These are phyloP conservation scores for Saturnia pavonia DNA, from an alignment of 2,888 invertebrate species.

Conservation along the genomic window DNA sequence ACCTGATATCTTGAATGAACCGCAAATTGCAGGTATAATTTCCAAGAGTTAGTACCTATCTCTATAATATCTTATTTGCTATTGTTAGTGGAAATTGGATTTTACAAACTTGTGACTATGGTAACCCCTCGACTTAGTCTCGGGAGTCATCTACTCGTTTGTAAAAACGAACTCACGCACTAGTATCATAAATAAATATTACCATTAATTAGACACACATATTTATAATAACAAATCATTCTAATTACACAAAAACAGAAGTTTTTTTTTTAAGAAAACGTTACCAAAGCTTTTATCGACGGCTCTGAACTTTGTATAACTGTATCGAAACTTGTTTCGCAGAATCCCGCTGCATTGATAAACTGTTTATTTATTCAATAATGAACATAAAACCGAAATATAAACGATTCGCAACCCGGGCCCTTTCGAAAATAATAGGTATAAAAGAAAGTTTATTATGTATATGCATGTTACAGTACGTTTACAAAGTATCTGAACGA, in stretches of 20 bases:
- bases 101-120: too few relatives aligned
- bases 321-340: conserved; percentile 20
- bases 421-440: not conserved
- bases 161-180: too few relatives aligned
- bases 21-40: too few relatives aligned
- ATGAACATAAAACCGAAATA: not conserved
- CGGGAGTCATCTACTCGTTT: too few relatives aligned
- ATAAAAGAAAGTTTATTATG: not conserved
- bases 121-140: too few relatives aligned
- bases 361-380: not conserved
- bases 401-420: not conserved
- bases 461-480: not conserved
- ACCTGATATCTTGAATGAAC: too few relatives aligned
- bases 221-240: not conserved
- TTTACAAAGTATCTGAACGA: not conserved
- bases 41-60: too few relatives aligned
- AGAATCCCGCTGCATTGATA: conserved; percentile 19
- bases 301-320: conserved; percentile 17
- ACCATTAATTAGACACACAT: not conserved
- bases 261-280: conserved; percentile 3
- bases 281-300: conserved; percentile 16
- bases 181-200: not conserved
- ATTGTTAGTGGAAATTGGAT: too few relatives aligned
- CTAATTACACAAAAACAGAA: not conserved
- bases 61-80: too few relatives aligned